phyloP scores from a whole-genome alignment of 2,113 vertebrate species.

The Apus apus region DNA sequence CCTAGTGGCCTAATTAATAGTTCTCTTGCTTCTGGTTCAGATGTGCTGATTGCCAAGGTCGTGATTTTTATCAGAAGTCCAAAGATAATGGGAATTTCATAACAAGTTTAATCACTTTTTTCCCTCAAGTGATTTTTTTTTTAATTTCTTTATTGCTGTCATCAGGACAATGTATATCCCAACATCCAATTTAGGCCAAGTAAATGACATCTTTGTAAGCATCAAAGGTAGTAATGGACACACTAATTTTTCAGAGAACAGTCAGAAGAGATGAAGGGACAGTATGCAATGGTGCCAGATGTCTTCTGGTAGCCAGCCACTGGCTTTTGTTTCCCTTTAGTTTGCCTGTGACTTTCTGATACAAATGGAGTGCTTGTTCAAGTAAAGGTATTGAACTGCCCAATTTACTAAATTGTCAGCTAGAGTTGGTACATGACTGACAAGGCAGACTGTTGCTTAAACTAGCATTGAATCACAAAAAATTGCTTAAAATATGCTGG shows the following conservation, averaged over 20 bases:
- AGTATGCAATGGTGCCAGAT: not conserved
- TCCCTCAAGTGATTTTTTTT: not conserved
- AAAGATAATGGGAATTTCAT: constrained; percentile 37
- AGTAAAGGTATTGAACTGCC: not conserved
- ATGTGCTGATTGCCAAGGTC: constrained; percentile 5
- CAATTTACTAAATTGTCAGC: not conserved
- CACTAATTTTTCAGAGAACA: not conserved
- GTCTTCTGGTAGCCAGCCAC: not conserved
- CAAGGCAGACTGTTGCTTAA: not conserved
- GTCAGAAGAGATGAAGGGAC: not conserved
- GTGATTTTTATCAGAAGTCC: not conserved
- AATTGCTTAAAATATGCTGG: not conserved
- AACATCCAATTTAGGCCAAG: not conserved
- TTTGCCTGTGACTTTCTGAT: not conserved
- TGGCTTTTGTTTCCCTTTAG: not conserved
- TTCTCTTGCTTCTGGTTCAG: not conserved
- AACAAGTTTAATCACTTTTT: constrained; percentile 21
- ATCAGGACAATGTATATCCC: constrained; percentile 9
- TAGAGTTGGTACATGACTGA: not conserved
- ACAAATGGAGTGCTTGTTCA: not conserved
- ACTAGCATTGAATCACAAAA: not conserved
- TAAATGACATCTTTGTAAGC: not conserved
- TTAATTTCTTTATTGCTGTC: constrained; percentile 28
- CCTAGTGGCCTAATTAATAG: not conserved
- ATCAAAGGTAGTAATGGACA: not conserved